These are phyloP conservation scores for Austrofundulus limnaeus DNA, from an alignment of 2,113 vertebrate genomes.

Conservation along the genomic window DNA sequence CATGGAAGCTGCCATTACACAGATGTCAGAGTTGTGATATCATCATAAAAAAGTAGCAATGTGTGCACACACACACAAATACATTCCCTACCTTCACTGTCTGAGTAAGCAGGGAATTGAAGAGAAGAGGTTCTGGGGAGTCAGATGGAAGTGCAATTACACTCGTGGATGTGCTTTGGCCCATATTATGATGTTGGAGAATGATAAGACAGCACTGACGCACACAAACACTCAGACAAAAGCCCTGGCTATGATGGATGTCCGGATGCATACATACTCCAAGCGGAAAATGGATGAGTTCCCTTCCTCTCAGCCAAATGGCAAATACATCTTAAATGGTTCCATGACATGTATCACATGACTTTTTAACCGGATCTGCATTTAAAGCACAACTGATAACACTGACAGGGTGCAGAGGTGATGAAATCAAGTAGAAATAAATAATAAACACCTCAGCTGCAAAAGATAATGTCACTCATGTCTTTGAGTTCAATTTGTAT, in stretches of 20 bases:
- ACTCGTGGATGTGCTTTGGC: conserved; percentile 67
- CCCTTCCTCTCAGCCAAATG: conserved; percentile 39
- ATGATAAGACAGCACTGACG: conserved; percentile 54
- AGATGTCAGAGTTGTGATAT: conserved; percentile 74
- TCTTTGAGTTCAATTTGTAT: conserved; percentile 17
- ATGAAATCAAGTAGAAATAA: conserved; percentile 16
- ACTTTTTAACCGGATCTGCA: conserved; percentile 32
- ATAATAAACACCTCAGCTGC: background rate
- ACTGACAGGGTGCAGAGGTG: background rate
- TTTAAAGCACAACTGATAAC: conserved; percentile 33
- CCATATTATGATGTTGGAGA: conserved; percentile 64
- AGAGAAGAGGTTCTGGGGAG: conserved; percentile 40
- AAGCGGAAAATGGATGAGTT: conserved; percentile 58
- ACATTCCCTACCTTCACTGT: background rate
- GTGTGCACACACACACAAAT: conserved; percentile 9
- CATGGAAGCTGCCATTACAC: conserved; percentile 66
- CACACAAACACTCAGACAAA: conserved; percentile 42
- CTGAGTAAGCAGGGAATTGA: conserved; percentile 41
- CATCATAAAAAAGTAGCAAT: conserved; percentile 63
- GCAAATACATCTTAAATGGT: conserved; percentile 35
- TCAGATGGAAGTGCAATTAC: conserved; percentile 67
- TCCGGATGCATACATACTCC: conserved; percentile 50
- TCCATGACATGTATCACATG: conserved; percentile 19
- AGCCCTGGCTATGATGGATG: conserved; percentile 51
- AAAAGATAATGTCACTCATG: conserved; percentile 8